Base-by-base conservation (phyloP, 2,888 invertebrate species). In the Argyresthia albistria region DNA sequence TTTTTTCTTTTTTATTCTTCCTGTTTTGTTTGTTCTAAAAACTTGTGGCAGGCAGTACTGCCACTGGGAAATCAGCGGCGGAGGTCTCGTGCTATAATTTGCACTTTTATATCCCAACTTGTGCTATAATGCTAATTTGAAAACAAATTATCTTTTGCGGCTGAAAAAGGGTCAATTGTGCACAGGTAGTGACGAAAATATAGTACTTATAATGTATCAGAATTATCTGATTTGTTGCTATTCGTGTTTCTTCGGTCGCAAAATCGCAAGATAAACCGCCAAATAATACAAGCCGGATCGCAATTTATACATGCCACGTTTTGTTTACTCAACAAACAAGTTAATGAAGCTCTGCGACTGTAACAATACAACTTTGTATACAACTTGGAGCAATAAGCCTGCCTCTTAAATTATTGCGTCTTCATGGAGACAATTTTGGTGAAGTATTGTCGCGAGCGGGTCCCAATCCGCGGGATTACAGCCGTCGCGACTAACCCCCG, bases 61-160 rank as follows among this genome's bases (percentile, higher is more conserved):
- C 84, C 84, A 75, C 66, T 69, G 84, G 84, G 84, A 86, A 86
- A 86, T 86, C 83, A 83, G 69, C 69, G 67, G 69, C 72, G 72
- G 70, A 70, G 62, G 63, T 53, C 58, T 62, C 69, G 66, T 7
- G 14, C 14, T 14, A 12, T 48, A 66, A 65, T 65, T 66, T 69
- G 66, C 59, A 58, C 53, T 48, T 48, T 48, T 48, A 48, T 48
- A 25, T 11, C 36, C 14, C 37, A 37, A 48, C 37, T 48, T 37
- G 12, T 48, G 25, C 8, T 12, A 48, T 15, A 36, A 8, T 48
- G 48, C 12, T 48, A 1, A 48, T 48, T 36, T 48, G 25, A 48
- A 14, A 14, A 14, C 14, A 45, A 15, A 7, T 45, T 14, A 45
- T 6, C 15, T 45, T 15, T 15, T n/a, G n/a, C n/a, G 12, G 15